Evolutionary conservation across 2,888 invertebrate species (phyloP).

Genomic region (Rotaria magnacalcarata): DNA sequence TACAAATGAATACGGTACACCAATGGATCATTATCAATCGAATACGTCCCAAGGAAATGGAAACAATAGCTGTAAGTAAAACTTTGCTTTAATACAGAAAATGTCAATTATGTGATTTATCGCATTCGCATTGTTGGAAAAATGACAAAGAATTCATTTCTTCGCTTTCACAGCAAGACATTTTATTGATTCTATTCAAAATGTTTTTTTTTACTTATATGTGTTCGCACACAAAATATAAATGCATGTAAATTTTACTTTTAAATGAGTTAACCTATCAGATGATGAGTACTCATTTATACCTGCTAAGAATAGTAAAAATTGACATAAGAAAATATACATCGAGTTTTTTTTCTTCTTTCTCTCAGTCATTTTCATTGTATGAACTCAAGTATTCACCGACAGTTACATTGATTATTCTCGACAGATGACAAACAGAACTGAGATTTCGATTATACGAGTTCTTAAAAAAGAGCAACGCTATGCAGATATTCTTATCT

Average conservation of each 20-base stretch:
- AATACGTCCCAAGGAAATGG: neutral
- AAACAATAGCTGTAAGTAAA: neutral
- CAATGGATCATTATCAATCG: neutral
- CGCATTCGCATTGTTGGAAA: neutral
- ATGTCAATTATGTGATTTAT: neutral
- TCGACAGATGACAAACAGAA: neutral
- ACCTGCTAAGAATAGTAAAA: neutral
- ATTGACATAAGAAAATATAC: no score
- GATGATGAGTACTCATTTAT: neutral
- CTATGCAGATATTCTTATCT: neutral
- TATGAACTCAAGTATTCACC: neutral
- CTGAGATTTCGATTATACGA: neutral
- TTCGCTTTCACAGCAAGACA: neutral
- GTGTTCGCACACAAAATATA: neutral
- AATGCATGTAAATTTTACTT: neutral
- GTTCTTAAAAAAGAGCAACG: neutral
- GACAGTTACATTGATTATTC: neutral
- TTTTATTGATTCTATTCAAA: neutral
- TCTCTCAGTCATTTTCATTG: no score
- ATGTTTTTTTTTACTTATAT: neutral
- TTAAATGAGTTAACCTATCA: neutral
- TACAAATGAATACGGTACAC: slow-evolving; percentile 12
- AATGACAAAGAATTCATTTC: neutral
- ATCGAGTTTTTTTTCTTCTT: neutral
- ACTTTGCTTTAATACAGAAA: neutral